Conservation (phyloP, 2,888 invertebrate genomes). For the Limenitis camilla region DNA sequence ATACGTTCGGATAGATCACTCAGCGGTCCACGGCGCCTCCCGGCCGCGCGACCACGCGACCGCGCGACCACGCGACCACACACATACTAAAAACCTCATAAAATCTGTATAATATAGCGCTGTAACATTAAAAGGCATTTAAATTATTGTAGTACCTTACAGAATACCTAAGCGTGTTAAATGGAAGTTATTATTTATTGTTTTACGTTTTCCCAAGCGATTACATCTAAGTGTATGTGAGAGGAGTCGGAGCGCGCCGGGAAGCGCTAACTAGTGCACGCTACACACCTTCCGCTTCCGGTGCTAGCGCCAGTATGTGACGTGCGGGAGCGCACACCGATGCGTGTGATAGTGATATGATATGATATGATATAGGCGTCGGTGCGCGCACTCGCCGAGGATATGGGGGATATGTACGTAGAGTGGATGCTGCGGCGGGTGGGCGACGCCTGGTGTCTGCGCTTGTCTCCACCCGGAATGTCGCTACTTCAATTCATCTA, state of each 20-base stretch:
- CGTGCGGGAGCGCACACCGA: no score
- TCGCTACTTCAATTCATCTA: constrained; percentile 4
- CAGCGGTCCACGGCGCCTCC: constrained; percentile 24
- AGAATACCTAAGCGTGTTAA: constrained; percentile 12
- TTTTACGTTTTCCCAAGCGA: constrained; percentile 7
- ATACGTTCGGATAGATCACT: constrained; percentile 49
- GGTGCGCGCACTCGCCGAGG: no score
- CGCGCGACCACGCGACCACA: constrained; percentile 1
- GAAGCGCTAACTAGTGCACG: no score
- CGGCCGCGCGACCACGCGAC: no score
- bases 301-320: no score
- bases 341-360: no score
- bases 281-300: no score
- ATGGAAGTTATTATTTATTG: constrained; percentile 15
- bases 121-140: constrained; percentile 10
- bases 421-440: not conserved
- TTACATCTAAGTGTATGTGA: not conserved
- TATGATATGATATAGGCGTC: no score
- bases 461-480: not conserved
- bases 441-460: not conserved
- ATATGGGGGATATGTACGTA: no score
- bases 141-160: constrained; percentile 11
- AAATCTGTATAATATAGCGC: constrained; percentile 11
- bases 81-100: constrained; percentile 5
- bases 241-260: constrained; percentile 9